Base-by-base conservation (phyloP, 2,888 invertebrate genomes). In the Unio pictorum region DNA sequence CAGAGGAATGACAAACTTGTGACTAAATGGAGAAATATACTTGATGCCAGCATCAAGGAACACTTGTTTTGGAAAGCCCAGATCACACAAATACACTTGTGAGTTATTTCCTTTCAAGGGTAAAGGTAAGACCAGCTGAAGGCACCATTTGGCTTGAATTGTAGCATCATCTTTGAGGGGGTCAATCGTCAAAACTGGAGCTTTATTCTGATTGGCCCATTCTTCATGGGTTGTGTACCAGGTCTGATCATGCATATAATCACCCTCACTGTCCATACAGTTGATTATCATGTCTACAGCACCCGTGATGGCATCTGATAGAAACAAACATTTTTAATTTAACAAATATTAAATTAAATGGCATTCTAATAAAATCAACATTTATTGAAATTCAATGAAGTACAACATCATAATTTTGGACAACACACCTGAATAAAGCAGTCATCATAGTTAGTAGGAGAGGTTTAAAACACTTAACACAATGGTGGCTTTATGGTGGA, bases 21-120 rank as follows among this genome's bases (percentile, higher is more conserved):
- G 93, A 68, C 94, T 94, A 86, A 96, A 97, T 11, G 96, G 96
- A 79, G 96, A 94, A 85, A 93, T 93, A 91, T 96, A 97, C 77
- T 92, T 92, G 75, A 96, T 94, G 69, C 94, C 94, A 81, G 94
- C 93, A 84, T 94, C 94, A 67, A 92, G 91, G 91, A 94, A 96
- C 83, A 96, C 92, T 88, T 93, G 93, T 79, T 93, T 91, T 54
- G 97, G 96, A 86, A 96, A 93, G 80, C 95, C 95, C 86, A 96
- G 92, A 91, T 96, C 95, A 89, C 95, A 95, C 78, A 96, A 92
- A 91, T 95, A 96, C 81, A 96, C 91, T 74, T 87, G 85, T 64
- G 95, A 94, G 61, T 80, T 82, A 59, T 78, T 76, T 69, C 93
- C 93, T 81, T 92, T 92, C 88, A 93, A 92, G 11, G 92, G 91